Base-by-base conservation (phyloP, 2,888 invertebrate genomes). In the Ypsolopha sequella region DNA sequence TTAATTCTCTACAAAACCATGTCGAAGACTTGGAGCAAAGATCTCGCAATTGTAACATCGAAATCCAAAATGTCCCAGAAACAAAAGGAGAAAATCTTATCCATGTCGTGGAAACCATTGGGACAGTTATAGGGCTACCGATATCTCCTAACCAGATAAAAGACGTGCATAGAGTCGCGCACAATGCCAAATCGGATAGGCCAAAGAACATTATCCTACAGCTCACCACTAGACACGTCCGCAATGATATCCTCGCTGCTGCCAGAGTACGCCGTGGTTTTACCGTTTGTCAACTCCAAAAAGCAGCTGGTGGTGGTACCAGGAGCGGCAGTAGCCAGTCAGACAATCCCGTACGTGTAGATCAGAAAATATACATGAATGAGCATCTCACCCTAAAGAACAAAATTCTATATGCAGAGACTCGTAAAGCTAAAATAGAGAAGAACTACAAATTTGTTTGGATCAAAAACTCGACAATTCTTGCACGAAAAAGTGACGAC, bases 61-160 rank as follows among this genome's bases (percentile, higher is more conserved):
- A 52, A 38, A 41, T 52, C 2, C 52, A 52, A 48, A 52, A 52
- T 36, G 14, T 52, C 7, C 52, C 48, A 7, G 52, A 52, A 52
- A 41, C 36, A 36, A 36, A 48, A 11, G 43, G 36, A 3, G 48
- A 48, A 36, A 52, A 48, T 38, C 34, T 52, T 9, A 9, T 52
- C 8, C 36, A 43, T 13, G 13, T 48, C 10, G 41, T 48, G 6
- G 48, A 48, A 33, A 43, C 48, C 7, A 35, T 52, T 6, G 43
- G 52, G 2, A 36, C 34, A n/a, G 43, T 48, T 9, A 41, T 52
- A 36, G 38, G 38, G 0, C n/a, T 48, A 9, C 52, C 52, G 7
- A 41, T 52, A 8, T 24, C 48, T 8, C 6, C 14, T 8, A n/a
- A 14, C 36, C 9, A 33, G 8, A 36, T 52, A 8, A 14, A 7